A percentile compares a stretch with the other conserved stretches of the same genome.
Evolutionary conservation across 37 sponge, comb jelly and placozoan species (phyloP).

Genomic region (Halichondria panicea): DNA sequence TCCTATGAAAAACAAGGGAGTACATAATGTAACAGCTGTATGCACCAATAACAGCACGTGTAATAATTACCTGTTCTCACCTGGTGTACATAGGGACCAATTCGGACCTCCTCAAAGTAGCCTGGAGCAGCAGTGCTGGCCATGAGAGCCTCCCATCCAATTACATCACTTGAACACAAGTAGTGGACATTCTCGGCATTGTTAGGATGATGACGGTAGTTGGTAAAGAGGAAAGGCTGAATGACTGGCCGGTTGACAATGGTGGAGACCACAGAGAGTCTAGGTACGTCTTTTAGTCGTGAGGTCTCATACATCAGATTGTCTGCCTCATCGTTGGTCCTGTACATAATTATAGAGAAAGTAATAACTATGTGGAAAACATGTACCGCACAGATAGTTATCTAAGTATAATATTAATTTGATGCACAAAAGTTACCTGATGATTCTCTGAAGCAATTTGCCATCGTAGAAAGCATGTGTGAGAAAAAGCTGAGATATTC

Average conservation of each 20-base stretch:
- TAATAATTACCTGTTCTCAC: constrained; percentile 14
- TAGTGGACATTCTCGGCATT: constrained; percentile 34
- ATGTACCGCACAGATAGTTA: background rate
- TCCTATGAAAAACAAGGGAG: constrained; percentile 46
- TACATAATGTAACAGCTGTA: background rate
- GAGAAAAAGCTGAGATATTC: constrained; percentile 64
- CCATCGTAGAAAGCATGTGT: constrained; percentile 79
- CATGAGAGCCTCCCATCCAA: constrained; percentile 77
- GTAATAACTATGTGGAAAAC: background rate
- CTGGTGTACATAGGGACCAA: constrained; percentile 52
- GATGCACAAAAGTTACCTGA: constrained; percentile 38
- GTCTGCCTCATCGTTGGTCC: constrained; percentile 21
- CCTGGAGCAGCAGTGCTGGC: constrained; percentile 94
- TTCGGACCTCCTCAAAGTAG: constrained; percentile 76
- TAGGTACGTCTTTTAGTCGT: constrained; percentile 33
- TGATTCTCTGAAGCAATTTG: constrained; percentile 34
- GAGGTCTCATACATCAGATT: constrained; percentile 43
- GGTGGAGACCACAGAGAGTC: constrained; percentile 71
- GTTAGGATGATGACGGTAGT: constrained; percentile 71
- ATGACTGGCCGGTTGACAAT: constrained; percentile 64
- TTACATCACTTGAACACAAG: constrained; percentile 36
- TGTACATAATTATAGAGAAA: background rate
- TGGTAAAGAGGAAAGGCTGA: constrained; percentile 81
- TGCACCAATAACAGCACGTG: background rate
- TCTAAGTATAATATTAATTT: background rate